These are phyloP conservation scores for Cromileptes altivelis DNA, from an alignment of 2,113 vertebrate species.

Conservation along the genomic window DNA sequence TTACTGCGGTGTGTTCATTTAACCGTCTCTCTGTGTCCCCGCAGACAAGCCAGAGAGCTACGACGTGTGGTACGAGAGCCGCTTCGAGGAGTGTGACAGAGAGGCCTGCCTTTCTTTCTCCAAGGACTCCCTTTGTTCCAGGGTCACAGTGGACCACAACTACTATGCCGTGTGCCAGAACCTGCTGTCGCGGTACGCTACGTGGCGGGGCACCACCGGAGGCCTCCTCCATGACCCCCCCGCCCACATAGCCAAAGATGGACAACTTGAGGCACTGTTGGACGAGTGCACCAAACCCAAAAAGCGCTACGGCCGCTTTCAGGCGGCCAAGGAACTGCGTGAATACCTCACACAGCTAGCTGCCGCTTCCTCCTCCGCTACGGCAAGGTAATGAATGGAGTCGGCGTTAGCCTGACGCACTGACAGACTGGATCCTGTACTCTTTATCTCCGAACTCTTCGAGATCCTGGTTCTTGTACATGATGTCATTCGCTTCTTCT, in stretches of 20 bases:
- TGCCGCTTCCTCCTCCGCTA: constrained; percentile 77
- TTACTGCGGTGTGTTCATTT: background rate
- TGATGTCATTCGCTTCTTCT: constrained; percentile 75
- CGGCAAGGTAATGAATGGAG: constrained; percentile 91
- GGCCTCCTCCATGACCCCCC: constrained; percentile 97
- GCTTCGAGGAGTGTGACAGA: constrained; percentile 97
- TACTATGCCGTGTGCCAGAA: constrained; percentile 99
- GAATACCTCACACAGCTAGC: constrained; percentile 94
- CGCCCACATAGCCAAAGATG: constrained; percentile 92
- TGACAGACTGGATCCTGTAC: constrained; percentile 58
- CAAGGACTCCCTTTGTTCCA: constrained; percentile 95
- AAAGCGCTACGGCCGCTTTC: constrained; percentile 93
- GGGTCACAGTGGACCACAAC: constrained; percentile 98
- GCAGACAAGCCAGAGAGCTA: constrained; percentile 98
- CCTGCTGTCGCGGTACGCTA: constrained; percentile 94
- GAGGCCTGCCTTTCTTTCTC: constrained; percentile 99
- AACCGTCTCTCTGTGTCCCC: constrained; percentile 35
- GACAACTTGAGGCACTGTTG: constrained; percentile 92
- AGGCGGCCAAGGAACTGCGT: constrained; percentile 93
- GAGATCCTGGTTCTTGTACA: constrained; percentile 71
- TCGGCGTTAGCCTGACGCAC: constrained; percentile 66
- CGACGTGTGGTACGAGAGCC: constrained; percentile 98
- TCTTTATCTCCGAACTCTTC: constrained; percentile 60
- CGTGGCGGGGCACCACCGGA: constrained; percentile 96
- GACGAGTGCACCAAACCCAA: constrained; percentile 97